Percentiles rank a stretch among this genome's conserved stretches.
These are phyloP conservation scores for Aleiodes testaceus DNA, from an alignment of 2,888 invertebrate genomes.

Conservation along the genomic window DNA sequence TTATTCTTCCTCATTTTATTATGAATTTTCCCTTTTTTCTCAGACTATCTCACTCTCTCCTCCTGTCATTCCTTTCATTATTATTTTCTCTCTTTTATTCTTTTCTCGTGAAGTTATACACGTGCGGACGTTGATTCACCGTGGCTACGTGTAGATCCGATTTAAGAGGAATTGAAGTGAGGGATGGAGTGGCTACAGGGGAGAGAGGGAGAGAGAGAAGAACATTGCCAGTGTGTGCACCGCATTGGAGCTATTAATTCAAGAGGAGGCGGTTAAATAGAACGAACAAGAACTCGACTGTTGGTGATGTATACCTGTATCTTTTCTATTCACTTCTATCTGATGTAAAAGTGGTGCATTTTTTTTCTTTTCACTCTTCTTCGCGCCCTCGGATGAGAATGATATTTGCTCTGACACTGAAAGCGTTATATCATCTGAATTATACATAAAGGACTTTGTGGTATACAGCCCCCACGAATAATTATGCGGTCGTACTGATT, in stretches of 20 bases:
- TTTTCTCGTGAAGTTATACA: conserved; percentile 41
- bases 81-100: neutral
- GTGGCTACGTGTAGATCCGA: conserved; percentile 57
- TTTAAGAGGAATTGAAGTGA: conserved; percentile 34
- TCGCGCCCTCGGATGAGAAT: conserved; percentile 36
- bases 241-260: conserved; percentile 54
- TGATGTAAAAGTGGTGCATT: conserved; percentile 9
- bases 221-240: conserved; percentile 30
- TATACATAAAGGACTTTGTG: conserved; percentile 55
- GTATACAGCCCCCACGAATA: conserved; percentile 51
- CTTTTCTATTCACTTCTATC: conserved; percentile 18
- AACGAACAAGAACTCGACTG: conserved; percentile 47
- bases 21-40: neutral
- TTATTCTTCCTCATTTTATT: conserved; percentile 4
- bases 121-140: conserved; percentile 47
- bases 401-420: conserved; percentile 43
- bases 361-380: conserved; percentile 18
- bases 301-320: conserved; percentile 18
- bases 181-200: neutral
- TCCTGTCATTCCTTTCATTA: neutral
- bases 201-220: neutral
- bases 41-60: neutral
- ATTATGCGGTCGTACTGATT: conserved; percentile 50
- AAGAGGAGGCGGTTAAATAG: conserved; percentile 53
- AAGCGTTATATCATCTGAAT: conserved; percentile 56